Base-by-base conservation (phyloP, 2,888 invertebrate genomes). In the Dynastes hyllus region DNA sequence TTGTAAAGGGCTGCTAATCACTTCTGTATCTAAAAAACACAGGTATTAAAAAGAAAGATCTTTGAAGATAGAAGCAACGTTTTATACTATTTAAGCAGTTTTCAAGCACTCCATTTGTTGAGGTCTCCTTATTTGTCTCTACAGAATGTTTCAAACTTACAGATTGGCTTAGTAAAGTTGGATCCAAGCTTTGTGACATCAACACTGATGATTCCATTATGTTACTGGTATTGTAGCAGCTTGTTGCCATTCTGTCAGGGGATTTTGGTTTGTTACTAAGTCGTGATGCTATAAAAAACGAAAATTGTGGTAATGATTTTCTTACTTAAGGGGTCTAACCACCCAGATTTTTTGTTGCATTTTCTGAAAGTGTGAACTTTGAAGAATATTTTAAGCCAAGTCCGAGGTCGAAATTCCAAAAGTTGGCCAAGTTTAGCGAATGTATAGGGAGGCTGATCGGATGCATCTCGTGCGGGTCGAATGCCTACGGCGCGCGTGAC, bases 201-300 rank as follows among this genome's bases (percentile, higher is more conserved):
- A 93, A 82, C 2, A 87, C 85, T 53, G 85, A 85, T 78, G 85
- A 85, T 63, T 86, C 86, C 58, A 84, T 82, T n/a, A 82, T 83
- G 66, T 82, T 85, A n/a, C 83, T 83, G 45, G 84, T 83, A 45
- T 85, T 83, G 86, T 95, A 95, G 89, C 93, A 95, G 87, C 95
- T 95, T 11, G 93, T 92, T 0, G 92, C 90, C 90, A 95, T 93
- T 9, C 94, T 92, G 87, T 95, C 95, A 0, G 95, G 95, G 0
- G 95, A 95, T 51, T 91, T 91, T 79, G 89, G 88, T 70, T 90
- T 88, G 13, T 88, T 90, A 78, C 88, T 87, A 37, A 90, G 82
- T 51, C 89, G 87, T 2, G 91, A 88, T 87, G 90, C 91, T 86
- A 73, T 76, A 85, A 83, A 29, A 81, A 67, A 53, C 29, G 13